Evolutionary conservation across 2,113 vertebrate genomes (phyloP), one percentile per base, ranked within the genome.

Genomic region (Astur gentilis): DNA sequence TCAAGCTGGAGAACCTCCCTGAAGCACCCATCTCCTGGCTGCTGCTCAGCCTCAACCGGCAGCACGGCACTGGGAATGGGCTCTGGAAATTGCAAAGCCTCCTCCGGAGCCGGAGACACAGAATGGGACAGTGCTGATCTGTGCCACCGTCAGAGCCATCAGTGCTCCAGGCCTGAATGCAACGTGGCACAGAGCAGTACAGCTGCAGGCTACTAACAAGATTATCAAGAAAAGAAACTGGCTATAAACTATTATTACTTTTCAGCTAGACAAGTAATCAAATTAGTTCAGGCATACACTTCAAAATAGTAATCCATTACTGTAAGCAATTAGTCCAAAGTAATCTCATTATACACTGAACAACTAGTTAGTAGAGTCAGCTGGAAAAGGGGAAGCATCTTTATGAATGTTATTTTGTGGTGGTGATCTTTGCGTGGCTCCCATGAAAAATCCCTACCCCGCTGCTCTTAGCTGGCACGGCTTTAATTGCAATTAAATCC

Each of bases 231-330:
- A 83, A 87, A 84, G 83, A 90, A 91, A 76, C 87, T 82, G 90
- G 76, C 81, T 94, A 88, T 89, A 49, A 94, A 89, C 83, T 87
- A 42, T 95, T 94, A 95, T 95, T 95, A 96, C 89, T 96, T 89
- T 95, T 83, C 71, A 85, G 87, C 73, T 73, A 90, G 95, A 95
- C 87, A 91, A 94, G 87, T 85, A 95, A 97, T 97, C 95, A 65
- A 92, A 97, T 97, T 95, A 91, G 87, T 93, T 95, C 90, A 86
- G 92, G 78, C 91, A 61, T 70, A 7, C 11, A 1, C 50, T 93
- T 89, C 84, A 40, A 86, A 83, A 73, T 83, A 85, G 78, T 96
- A 83, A 95, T 93, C 91, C 87, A 90, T 95, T 97, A 83, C 85
- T 29, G 82, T 70, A 78, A 66, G 75, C 84, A 88, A 90, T 96